Evolutionary conservation across 2,113 vertebrate species (phyloP).

Genomic region (Urocitellus parryii): DNA sequence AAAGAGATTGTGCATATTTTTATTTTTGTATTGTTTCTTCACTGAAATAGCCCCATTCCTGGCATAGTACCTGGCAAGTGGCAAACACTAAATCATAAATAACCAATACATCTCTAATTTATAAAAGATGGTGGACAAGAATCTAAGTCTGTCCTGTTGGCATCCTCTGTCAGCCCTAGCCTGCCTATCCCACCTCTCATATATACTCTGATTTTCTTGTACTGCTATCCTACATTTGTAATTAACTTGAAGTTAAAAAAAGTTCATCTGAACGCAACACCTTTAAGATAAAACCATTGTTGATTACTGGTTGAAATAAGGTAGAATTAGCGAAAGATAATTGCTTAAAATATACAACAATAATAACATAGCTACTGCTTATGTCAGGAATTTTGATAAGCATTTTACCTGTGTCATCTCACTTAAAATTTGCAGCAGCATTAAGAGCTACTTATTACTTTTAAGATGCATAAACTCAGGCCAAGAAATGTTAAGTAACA

Average conservation of each 20-base stretch:
- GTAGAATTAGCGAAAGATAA: background rate
- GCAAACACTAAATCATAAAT: background rate
- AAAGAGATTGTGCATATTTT: background rate
- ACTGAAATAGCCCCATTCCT: background rate
- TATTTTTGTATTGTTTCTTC: background rate
- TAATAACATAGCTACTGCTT: background rate
- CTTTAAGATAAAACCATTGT: background rate
- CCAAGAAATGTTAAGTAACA: background rate
- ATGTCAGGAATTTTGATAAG: background rate
- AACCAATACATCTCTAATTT: background rate
- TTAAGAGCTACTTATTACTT: background rate
- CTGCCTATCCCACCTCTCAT: background rate
- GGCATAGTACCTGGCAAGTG: background rate
- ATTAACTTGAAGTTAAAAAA: background rate
- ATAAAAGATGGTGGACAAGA: background rate
- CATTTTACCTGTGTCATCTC: background rate
- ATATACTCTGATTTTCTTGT: background rate
- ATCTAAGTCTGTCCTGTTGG: background rate
- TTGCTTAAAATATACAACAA: background rate
- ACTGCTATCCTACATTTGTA: background rate
- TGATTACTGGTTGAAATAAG: background rate
- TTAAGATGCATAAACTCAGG: background rate
- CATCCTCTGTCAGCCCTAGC: background rate
- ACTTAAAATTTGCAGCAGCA: background rate
- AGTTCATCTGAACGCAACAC: background rate